Evolutionary conservation across 2,888 invertebrate species (phyloP).

Genomic region (Galeopsomyia nigrocyanea): DNA sequence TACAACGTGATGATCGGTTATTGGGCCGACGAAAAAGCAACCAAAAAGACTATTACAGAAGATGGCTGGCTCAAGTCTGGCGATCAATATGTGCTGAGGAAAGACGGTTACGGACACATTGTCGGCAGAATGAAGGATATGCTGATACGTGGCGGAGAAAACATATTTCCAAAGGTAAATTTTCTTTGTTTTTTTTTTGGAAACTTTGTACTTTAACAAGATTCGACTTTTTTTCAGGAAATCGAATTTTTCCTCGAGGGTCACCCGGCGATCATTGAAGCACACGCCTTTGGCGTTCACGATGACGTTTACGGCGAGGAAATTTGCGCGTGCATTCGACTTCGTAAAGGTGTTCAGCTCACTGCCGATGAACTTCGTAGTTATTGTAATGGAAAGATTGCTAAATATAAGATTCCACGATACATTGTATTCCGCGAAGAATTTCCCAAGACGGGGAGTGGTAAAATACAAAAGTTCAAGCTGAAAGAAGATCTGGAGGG

Average conservation of each 20-base stretch:
- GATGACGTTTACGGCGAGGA: constrained; percentile 85
- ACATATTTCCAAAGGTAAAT: constrained; percentile 79
- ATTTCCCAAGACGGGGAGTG: constrained; percentile 86
- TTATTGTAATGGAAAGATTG: constrained; percentile 79
- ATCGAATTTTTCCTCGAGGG: constrained; percentile 82
- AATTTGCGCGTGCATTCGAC: constrained; percentile 77
- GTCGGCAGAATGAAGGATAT: constrained; percentile 84
- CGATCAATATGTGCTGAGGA: constrained; percentile 79
- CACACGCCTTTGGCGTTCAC: constrained; percentile 81
- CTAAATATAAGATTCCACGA: constrained; percentile 86
- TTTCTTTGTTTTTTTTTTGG: too few species aligned
- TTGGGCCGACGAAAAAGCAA: constrained; percentile 84
- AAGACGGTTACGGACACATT: constrained; percentile 79
- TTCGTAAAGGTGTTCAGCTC: constrained; percentile 71
- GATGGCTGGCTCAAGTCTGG: constrained; percentile 88
- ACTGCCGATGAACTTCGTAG: constrained; percentile 74
- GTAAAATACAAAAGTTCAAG: constrained; percentile 85
- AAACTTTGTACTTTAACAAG: too few species aligned
- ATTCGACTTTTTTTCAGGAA: constrained; percentile 69
- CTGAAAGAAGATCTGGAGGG: constrained; percentile 71
- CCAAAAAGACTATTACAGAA: constrained; percentile 75
- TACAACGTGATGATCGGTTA: constrained; percentile 86
- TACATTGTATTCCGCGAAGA: constrained; percentile 77
- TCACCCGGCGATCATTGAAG: constrained; percentile 82
- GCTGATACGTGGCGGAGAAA: constrained; percentile 86